These are phyloP conservation scores for Spodoptera frugiperda DNA, from an alignment of 1,140 invertebrate species.

Conservation along the genomic window DNA sequence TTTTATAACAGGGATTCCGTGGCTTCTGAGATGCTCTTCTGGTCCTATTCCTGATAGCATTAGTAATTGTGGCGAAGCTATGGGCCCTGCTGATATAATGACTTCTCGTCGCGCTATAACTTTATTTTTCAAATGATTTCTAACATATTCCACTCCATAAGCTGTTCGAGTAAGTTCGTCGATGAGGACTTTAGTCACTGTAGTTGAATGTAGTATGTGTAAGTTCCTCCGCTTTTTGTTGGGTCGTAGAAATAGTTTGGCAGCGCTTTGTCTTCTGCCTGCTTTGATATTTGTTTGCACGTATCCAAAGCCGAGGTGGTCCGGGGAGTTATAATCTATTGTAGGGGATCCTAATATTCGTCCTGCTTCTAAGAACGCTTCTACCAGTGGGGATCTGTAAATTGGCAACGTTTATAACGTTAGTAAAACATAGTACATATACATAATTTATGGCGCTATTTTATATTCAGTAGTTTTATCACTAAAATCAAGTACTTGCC, in stretches of 20 bases:
- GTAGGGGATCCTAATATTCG: constrained; percentile 80
- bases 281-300: constrained; percentile 87
- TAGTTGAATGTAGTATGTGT: constrained; percentile 85
- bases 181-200: constrained; percentile 73
- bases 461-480: neutral
- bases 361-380: constrained; percentile 86
- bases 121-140: constrained; percentile 58
- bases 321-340: constrained; percentile 76
- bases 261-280: constrained; percentile 80
- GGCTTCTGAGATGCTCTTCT: constrained; percentile 71
- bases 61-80: constrained; percentile 85
- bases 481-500: constrained; percentile 19
- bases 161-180: constrained; percentile 63
- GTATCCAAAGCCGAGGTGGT: constrained; percentile 84
- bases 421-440: neutral
- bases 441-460: constrained; percentile 1
- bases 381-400: constrained; percentile 77
- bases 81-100: constrained; percentile 86
- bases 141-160: constrained; percentile 68
- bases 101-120: constrained; percentile 85
- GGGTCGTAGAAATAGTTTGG: constrained; percentile 86
- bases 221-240: constrained; percentile 88
- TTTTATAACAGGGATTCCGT: constrained; percentile 82
- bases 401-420: neutral
- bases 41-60: constrained; percentile 83